Evolutionary conservation across 92 coral and sea anemone genomes (phyloP).

Genomic region (Epizoanthus stellaris): DNA sequence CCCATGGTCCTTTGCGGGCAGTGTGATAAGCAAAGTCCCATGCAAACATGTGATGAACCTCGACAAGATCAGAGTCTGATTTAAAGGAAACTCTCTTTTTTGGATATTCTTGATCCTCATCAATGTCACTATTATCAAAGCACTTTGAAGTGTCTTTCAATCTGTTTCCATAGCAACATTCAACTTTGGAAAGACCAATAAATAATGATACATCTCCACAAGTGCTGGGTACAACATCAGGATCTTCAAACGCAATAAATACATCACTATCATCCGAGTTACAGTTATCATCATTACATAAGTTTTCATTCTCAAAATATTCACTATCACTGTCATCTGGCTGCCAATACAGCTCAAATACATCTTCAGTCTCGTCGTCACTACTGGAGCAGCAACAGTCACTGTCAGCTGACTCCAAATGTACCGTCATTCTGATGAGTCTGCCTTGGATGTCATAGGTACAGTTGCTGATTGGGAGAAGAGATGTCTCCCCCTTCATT

Average conservation of each 20-base stretch:
- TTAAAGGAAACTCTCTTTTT: slow-evolving; percentile 77
- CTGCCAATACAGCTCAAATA: slow-evolving; percentile 39
- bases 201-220: slow-evolving; percentile 1
- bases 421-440: slow-evolving; percentile 26
- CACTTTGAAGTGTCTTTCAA: neutral
- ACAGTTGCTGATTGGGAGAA: slow-evolving; percentile 27
- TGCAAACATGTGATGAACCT: slow-evolving; percentile 67
- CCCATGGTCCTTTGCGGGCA: slow-evolving; percentile 94
- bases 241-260: slow-evolving; percentile 27
- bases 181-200: neutral
- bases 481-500: too few species aligned
- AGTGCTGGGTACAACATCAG: neutral
- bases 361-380: slow-evolving; percentile 33
- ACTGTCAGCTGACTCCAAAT: slow-evolving; percentile 7
- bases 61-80: slow-evolving; percentile 66
- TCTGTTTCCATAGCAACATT: neutral
- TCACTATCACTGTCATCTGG: slow-evolving; percentile 2
- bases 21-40: slow-evolving; percentile 91
- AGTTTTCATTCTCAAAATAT: neutral
- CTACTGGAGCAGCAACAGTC: slow-evolving; percentile 12
- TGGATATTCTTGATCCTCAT: neutral
- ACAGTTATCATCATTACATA: slow-evolving; percentile 10
- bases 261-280: slow-evolving; percentile 31
- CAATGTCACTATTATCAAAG: neutral
- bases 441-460: slow-evolving; percentile 17